These are phyloP conservation scores for Synodontis membranacea DNA, from an alignment of 2,113 vertebrate genomes.

Conservation along the genomic window DNA sequence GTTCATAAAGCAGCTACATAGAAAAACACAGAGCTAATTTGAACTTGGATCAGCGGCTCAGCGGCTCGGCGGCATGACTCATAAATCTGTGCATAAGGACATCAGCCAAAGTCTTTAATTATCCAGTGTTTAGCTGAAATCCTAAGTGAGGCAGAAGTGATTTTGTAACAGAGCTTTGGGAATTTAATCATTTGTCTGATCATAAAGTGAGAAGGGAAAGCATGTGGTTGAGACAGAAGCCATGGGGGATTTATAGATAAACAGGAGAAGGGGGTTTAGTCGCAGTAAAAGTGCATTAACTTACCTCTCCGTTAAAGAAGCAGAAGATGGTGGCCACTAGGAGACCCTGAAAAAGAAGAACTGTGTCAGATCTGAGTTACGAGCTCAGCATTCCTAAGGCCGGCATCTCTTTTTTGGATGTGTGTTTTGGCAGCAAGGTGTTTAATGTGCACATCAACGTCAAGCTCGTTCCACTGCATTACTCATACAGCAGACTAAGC, in stretches of 20 bases:
- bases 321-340: constrained; percentile 98
- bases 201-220: neutral
- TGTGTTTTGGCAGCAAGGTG: constrained; percentile 13
- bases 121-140: constrained; percentile 22
- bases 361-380: neutral
- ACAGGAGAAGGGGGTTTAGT: constrained; percentile 12
- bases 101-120: constrained; percentile 37
- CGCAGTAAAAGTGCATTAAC: neutral
- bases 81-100: constrained; percentile 18
- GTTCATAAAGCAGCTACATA: constrained; percentile 28
- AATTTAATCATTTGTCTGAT: neutral
- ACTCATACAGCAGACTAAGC: constrained; percentile 7
- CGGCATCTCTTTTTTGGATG: neutral
- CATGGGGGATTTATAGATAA: neutral
- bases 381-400: neutral
- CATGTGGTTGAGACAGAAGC: neutral
- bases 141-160: neutral
- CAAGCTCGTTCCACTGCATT: constrained; percentile 34
- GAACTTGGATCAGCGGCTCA: neutral
- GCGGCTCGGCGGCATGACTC: constrained; percentile 24
- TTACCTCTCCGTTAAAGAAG: constrained; percentile 98
- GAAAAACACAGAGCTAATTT: constrained; percentile 21
- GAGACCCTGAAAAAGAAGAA: constrained; percentile 80
- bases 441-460: constrained; percentile 28
- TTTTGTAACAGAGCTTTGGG: constrained; percentile 25